A percentile compares a stretch with the other conserved stretches of the same genome.
phyloP scores from a whole-genome alignment of 2,797 vertebrate species.

The Remorina albescens region DNA sequence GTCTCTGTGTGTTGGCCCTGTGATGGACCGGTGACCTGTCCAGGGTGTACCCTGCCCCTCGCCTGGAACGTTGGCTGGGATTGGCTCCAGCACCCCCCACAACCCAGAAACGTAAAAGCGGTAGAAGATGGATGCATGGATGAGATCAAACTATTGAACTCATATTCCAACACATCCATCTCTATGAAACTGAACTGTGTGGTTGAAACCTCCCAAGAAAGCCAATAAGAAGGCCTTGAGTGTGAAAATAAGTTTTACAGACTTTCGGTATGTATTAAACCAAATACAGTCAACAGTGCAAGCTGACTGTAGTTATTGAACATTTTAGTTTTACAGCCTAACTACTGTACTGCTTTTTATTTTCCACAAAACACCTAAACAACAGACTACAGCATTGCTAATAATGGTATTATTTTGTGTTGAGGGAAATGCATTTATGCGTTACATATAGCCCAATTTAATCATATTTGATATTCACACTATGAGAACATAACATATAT shows the following conservation, averaged over 20 bases:
- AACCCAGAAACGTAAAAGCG: too few relatives aligned
- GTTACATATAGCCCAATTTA: conserved; percentile 74
- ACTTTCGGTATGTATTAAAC: neutral
- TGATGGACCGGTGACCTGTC: too few relatives aligned
- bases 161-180: neutral
- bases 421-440: conserved; percentile 58
- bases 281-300: neutral
- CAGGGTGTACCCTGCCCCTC: too few relatives aligned
- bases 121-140: too few relatives aligned
- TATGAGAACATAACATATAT: conserved; percentile 56
- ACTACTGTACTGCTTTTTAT: conserved; percentile 38
- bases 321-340: conserved; percentile 22
- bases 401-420: conserved; percentile 55
- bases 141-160: neutral
- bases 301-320: conserved; percentile 32
- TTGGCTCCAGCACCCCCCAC: too few relatives aligned
- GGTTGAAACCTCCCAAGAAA: neutral
- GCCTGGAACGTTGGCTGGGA: too few relatives aligned
- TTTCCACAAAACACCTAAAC: conserved; percentile 48
- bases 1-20: too few relatives aligned
- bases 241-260: neutral
- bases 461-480: conserved; percentile 68
- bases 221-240: neutral
- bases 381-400: conserved; percentile 21
- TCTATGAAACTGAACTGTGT: neutral